Evolutionary conservation across 1,140 invertebrate genomes (phyloP).

Genomic region (Anastrepha obliqua): DNA sequence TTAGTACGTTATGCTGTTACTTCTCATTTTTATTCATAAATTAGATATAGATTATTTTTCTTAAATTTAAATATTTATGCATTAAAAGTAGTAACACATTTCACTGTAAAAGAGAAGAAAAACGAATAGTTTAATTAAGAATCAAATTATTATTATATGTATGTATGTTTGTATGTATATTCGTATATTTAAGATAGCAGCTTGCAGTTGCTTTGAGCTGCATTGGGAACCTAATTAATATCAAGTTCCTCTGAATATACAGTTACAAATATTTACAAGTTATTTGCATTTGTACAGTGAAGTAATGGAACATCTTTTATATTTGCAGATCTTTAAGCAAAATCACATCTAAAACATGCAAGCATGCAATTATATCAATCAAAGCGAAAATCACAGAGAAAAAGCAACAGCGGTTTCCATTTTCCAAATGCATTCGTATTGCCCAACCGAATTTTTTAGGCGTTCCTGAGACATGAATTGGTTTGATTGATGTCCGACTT

Average conservation of each 20-base stretch:
- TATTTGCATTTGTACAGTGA: background rate
- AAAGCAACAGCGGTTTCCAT: no score
- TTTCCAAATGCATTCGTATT: no score
- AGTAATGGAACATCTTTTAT: background rate
- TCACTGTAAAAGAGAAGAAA: constrained; percentile 56
- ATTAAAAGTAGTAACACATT: constrained; percentile 55
- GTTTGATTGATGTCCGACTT: no score
- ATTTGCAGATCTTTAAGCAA: background rate
- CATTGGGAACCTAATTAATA: no score
- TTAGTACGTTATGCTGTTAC: background rate
- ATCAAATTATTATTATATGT: background rate
- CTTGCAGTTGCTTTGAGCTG: no score
- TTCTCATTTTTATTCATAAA: constrained; percentile 52
- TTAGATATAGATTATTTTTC: constrained; percentile 45
- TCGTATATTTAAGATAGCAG: no score
- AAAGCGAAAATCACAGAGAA: no score
- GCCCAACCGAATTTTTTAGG: no score
- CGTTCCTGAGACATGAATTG: no score
- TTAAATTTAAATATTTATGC: constrained; percentile 51
- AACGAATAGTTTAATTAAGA: background rate
- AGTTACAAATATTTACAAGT: background rate
- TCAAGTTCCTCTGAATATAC: no score
- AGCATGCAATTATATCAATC: no score
- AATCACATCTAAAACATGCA: constrained; percentile 11
- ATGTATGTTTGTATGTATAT: background rate